Base-by-base conservation (phyloP, 2,113 vertebrate species). In the Callospermophilus lateralis region DNA sequence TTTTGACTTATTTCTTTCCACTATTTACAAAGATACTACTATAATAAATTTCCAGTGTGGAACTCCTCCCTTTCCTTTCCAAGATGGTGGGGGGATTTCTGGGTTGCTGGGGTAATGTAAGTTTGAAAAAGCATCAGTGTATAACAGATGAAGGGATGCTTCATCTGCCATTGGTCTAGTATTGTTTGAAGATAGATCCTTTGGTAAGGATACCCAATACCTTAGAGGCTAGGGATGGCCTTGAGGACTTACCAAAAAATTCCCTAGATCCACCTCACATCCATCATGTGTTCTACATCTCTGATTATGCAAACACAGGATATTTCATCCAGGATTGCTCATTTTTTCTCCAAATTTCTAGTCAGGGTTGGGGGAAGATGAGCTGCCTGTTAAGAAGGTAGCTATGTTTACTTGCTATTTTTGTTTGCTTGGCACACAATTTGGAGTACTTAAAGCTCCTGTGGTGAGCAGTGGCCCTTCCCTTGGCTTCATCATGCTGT, bases 1-100 rank as follows among this genome's bases (percentile, higher is more conserved):
- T 93, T 94, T 89, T 87, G 37, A 88, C 73, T 63, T 17, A 17
- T 85, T 78, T 80, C 37, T 87, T 87, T 30, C 17, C 13, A 28
- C 34, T 79, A 28, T 90, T 89, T 68, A 8, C n/a, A 81, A 58
- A 77, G 55, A 81, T 28, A 63, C 76, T 68, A 15, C 51, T 72
- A 16, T 12, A 58, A 67, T 28, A 48, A 51, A 39, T 15, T 84
- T 65, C 1, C 4, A 37, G 55, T 11, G 26, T 20, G 32, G 45
- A 63, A 67, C 24, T 16, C 73, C 20, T 61, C 32, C 28, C 63
- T 12, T 73, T 16, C 39, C 26, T 77, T n/a, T 39, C 28, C 24
- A 48, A 51, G 51, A 26, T 30, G 10, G 26, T 15, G 37, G 77
- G 76, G 63, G 30, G 74, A 67, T 58, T 94, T 80, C 34, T 89